A percentile compares a stretch with the other conserved stretches of the same genome.
phyloP scores from a whole-genome alignment of 2,113 vertebrate genomes.

The Callithrix jacchus region DNA sequence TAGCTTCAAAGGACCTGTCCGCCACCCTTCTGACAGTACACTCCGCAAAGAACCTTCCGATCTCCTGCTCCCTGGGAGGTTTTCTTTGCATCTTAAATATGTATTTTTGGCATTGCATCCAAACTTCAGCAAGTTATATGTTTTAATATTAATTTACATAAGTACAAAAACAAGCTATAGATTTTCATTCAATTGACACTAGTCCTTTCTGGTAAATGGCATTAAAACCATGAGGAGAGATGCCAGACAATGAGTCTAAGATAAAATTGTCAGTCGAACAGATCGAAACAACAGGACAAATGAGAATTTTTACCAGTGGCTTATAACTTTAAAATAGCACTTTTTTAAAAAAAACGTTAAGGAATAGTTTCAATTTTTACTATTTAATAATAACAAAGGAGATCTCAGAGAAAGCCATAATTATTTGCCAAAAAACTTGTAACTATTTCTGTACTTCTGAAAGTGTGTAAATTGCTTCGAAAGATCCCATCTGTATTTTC shows the following conservation, averaged over 20 bases:
- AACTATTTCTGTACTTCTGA: neutral
- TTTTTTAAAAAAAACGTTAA: neutral
- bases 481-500: neutral
- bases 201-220: neutral
- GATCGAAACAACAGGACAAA: neutral
- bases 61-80: constrained; percentile 63
- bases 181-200: neutral
- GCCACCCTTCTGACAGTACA: constrained; percentile 72
- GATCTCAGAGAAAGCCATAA: neutral
- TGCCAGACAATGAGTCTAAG: neutral
- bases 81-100: constrained; percentile 64
- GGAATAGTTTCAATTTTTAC: neutral
- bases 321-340: neutral
- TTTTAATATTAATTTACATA: neutral
- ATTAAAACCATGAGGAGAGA: neutral
- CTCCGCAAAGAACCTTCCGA: constrained; percentile 65
- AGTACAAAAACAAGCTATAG: neutral
- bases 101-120: constrained; percentile 38
- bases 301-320: neutral
- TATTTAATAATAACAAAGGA: neutral
- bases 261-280: neutral
- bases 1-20: constrained; percentile 81
- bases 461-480: neutral
- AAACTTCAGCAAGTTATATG: constrained; percentile 15
- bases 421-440: neutral